These are phyloP conservation scores for Phymatocera aterrima DNA, from an alignment of 2,888 invertebrate species.

Conservation along the genomic window DNA sequence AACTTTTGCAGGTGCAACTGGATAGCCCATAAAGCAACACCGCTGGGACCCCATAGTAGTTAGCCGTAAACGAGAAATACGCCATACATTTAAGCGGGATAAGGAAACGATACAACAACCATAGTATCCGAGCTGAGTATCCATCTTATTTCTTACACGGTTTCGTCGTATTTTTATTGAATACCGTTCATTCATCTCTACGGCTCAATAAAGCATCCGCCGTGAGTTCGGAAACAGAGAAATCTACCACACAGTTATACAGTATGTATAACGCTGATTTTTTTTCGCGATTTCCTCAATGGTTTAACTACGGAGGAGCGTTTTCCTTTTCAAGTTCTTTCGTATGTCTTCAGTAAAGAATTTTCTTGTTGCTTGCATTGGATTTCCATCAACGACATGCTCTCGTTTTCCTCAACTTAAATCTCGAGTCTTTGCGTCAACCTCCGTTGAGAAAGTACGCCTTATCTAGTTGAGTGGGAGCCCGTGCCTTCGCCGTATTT, in stretches of 20 bases:
- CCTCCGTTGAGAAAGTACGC: conserved; percentile 18
- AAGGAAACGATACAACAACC: neutral
- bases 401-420: neutral
- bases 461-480: neutral
- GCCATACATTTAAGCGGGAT: neutral
- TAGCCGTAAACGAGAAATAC: conserved; percentile 14
- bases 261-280: neutral
- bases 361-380: neutral
- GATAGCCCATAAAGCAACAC: conserved; percentile 35
- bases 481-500: conserved; percentile 45
- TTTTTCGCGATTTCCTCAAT: neutral
- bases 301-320: neutral
- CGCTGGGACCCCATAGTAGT: conserved; percentile 2
- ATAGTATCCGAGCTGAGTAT: neutral
- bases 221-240: neutral
- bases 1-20: conserved; percentile 42
- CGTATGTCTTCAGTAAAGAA: neutral
- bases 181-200: conserved; percentile 9
- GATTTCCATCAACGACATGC: neutral
- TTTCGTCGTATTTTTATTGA: neutral
- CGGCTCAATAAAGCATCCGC: neutral
- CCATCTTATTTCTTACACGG: neutral
- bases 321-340: neutral
- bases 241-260: neutral
- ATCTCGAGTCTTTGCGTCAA: conserved; percentile 3